Evolutionary conservation across 2,888 invertebrate species (phyloP).

Genomic region (Macrophya alboannulata): DNA sequence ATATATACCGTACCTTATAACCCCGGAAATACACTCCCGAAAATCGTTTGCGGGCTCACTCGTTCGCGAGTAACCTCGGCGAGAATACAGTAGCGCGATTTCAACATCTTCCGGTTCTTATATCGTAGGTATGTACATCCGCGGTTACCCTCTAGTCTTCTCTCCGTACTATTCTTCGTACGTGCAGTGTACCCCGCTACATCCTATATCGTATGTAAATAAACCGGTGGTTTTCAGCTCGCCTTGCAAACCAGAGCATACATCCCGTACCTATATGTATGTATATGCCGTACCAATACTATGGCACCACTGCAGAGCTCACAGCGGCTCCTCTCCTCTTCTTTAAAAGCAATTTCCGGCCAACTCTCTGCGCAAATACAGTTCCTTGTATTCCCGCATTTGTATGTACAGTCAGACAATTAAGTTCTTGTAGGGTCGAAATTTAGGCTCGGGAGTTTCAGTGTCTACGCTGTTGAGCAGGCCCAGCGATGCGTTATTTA

Average conservation of each 20-base stretch:
- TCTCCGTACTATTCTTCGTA: not conserved
- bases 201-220: slow-evolving; percentile 24
- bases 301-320: no score
- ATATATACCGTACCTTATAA: no score
- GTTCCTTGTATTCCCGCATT: slow-evolving; percentile 31
- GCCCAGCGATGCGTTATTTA: no score
- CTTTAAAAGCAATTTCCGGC: slow-evolving; percentile 47
- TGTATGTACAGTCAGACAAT: no score
- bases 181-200: not conserved
- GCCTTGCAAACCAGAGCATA: not conserved
- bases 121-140: not conserved
- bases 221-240: not conserved
- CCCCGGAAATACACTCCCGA: slow-evolving; percentile 34
- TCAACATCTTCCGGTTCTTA: slow-evolving; percentile 41
- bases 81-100: not conserved
- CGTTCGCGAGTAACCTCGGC: slow-evolving; percentile 4
- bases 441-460: no score
- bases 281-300: not conserved
- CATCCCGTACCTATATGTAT: no score
- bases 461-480: no score
- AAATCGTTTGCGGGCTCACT: slow-evolving; percentile 18
- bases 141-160: slow-evolving; percentile 14
- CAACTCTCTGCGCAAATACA: slow-evolving; percentile 30
- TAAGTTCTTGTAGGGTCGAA: no score
- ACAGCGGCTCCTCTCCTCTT: slow-evolving; percentile 9